Percentiles rank a stretch among this genome's conserved stretches.
Evolutionary conservation across 2,888 invertebrate genomes (phyloP).

Genomic region (Ichneumoninae sp.): DNA sequence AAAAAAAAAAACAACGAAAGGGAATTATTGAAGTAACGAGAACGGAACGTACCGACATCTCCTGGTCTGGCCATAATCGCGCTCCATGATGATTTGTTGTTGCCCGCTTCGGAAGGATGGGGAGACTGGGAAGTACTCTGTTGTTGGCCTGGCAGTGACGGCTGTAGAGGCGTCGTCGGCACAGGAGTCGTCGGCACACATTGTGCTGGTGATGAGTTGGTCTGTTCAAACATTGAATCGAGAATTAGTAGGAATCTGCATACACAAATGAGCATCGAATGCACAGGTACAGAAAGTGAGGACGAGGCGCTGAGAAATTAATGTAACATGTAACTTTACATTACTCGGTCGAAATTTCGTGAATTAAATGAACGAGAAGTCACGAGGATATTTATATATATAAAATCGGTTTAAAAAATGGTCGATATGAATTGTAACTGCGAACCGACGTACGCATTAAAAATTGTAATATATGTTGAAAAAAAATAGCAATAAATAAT

Average conservation of each 20-base stretch:
- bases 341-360: not conserved
- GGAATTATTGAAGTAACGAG: not conserved
- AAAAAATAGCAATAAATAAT: too few species aligned
- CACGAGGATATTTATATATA: not conserved
- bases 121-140: slow-evolving; percentile 79
- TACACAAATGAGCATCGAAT: not conserved
- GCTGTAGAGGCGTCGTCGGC: slow-evolving; percentile 76
- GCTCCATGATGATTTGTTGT: slow-evolving; percentile 83
- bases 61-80: slow-evolving; percentile 84
- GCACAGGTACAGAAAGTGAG: not conserved
- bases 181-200: slow-evolving; percentile 79
- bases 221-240: slow-evolving; percentile 70
- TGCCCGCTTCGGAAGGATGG: slow-evolving; percentile 80
- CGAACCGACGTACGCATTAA: too few species aligned
- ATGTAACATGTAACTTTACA: not conserved
- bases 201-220: slow-evolving; percentile 81
- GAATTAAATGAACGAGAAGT: not conserved
- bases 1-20: not conserved
- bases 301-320: not conserved
- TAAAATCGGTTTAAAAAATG: not conserved
- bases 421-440: too few species aligned
- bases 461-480: too few species aligned
- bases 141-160: slow-evolving; percentile 81
- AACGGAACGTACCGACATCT: slow-evolving; percentile 78
- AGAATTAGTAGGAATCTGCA: slow-evolving; percentile 31